Evolutionary conservation across 2,113 vertebrate genomes (phyloP).

Genomic region (Calypte anna): DNA sequence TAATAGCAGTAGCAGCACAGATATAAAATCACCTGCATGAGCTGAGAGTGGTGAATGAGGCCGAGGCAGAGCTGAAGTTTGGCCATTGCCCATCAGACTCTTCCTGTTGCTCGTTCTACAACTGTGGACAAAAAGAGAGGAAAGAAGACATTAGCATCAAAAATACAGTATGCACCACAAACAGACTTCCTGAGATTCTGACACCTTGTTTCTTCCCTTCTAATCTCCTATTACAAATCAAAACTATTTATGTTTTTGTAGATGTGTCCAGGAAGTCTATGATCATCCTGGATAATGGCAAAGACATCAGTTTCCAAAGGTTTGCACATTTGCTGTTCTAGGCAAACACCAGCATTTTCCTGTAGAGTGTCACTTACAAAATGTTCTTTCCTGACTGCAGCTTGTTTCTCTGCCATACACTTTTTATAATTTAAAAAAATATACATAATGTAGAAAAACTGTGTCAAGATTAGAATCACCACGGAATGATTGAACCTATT

Average conservation of each 20-base stretch:
- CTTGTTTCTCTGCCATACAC: neutral
- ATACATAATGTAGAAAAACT: slow-evolving; percentile 13
- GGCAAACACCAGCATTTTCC: neutral
- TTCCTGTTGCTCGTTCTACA: slow-evolving; percentile 97
- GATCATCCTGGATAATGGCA: neutral
- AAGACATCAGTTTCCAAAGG: neutral
- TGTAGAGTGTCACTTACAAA: neutral
- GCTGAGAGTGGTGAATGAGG: slow-evolving; percentile 95
- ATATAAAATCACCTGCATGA: slow-evolving; percentile 84
- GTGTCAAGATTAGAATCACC: slow-evolving; percentile 1
- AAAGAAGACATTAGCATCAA: neutral
- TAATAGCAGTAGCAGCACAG: neutral
- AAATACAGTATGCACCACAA: neutral
- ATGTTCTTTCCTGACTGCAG: neutral
- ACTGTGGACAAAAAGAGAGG: slow-evolving; percentile 72
- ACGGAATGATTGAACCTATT: slow-evolving; percentile 18
- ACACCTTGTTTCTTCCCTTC: neutral
- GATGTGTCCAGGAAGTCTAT: neutral
- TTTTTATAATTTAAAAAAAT: neutral
- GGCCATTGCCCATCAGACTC: slow-evolving; percentile 93
- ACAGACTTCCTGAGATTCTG: neutral
- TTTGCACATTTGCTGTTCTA: neutral
- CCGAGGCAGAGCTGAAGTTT: slow-evolving; percentile 89
- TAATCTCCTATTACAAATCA: neutral
- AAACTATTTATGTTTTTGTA: neutral